Evolutionary conservation across 92 coral and sea anemone genomes (phyloP), one percentile per base, ranked within the genome.

Genomic region (Muricea muricata): DNA sequence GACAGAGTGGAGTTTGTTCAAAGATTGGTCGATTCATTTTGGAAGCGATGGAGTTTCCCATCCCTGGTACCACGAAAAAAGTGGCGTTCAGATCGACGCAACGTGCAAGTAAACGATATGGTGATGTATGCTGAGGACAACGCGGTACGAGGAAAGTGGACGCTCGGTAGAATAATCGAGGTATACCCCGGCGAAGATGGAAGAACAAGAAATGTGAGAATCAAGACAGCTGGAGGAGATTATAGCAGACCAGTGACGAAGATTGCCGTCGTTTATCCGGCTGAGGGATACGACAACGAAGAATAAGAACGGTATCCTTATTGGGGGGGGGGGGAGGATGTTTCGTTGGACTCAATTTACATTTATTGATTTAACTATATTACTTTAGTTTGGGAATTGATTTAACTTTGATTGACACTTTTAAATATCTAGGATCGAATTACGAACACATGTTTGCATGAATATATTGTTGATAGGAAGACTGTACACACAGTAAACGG

Each of bases 51-150:
- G 83, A 78, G 33, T 41, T 85, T 89, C 30, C 88, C 86, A 73
- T 15, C 73, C 25, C 65, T 90, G 31, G n/a, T 86, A 29, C 56
- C 77, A 20, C 66, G 65, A 37, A 75, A 74, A 28, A 86, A 81
- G 26, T 90, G 93, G 90, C 90, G 82, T 35, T 65, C 90, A 31
- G 63, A 75, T 14, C 73, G 67, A 25, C 65, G 82, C 28, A 87
- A 87, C 68, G 29, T 83, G 28, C 69, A 75, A 68, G 89, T 66
- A 79, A 61, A 56, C 47, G 93, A 90, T 60, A n/a, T n/a, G n/a
- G n/a, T n/a, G n/a, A n/a, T n/a, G 34, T 87, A 17, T 87, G 87
- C 28, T 25, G 87, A 7, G 68, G 87, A 32, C 85, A 82, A 56
- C 85, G 31, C 26, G 31, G 39, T 85, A 34, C 79, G 89, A 78